phyloP scores from a whole-genome alignment of 2,797 vertebrate species.

The Anguilla anguilla region DNA sequence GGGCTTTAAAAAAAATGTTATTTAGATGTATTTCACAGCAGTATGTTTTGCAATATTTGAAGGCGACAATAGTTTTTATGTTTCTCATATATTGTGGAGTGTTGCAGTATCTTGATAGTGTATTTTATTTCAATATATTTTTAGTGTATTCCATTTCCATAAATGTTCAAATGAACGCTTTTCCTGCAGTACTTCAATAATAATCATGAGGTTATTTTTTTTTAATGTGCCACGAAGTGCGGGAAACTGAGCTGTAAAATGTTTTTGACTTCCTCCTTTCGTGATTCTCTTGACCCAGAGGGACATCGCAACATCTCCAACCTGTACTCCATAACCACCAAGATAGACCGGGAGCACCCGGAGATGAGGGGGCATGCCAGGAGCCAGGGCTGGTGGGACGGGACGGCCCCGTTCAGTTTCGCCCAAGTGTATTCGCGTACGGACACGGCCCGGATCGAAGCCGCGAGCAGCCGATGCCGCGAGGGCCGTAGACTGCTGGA shows the following conservation, averaged over 20 bases:
- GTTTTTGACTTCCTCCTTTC: conserved; percentile 16
- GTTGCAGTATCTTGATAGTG: too few relatives aligned
- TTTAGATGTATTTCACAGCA: too few relatives aligned
- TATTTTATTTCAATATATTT: too few relatives aligned
- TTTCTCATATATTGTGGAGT: too few relatives aligned
- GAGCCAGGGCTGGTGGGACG: conserved; percentile 89
- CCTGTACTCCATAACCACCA: conserved; percentile 90
- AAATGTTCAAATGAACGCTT: too few relatives aligned
- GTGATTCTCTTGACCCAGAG: conserved; percentile 59
- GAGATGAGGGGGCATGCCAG: conserved; percentile 80
- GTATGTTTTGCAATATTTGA: too few relatives aligned
- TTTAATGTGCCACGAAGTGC: background rate
- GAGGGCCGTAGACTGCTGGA: conserved; percentile 87
- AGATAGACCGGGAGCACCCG: conserved; percentile 88
- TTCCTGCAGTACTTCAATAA: too few relatives aligned
- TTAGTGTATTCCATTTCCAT: too few relatives aligned
- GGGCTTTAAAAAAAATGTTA: too few relatives aligned
- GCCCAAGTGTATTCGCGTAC: conserved; percentile 81
- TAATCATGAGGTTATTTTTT: too few relatives aligned
- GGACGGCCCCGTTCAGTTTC: conserved; percentile 84
- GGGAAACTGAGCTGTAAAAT: too few relatives aligned
- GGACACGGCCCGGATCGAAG: conserved; percentile 82
- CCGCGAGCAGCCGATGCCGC: conserved; percentile 79
- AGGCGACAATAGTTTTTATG: too few relatives aligned
- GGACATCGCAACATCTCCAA: conserved; percentile 89